Evolutionary conservation across 2,888 invertebrate genomes (phyloP).

Genomic region (Tethea ocularis): DNA sequence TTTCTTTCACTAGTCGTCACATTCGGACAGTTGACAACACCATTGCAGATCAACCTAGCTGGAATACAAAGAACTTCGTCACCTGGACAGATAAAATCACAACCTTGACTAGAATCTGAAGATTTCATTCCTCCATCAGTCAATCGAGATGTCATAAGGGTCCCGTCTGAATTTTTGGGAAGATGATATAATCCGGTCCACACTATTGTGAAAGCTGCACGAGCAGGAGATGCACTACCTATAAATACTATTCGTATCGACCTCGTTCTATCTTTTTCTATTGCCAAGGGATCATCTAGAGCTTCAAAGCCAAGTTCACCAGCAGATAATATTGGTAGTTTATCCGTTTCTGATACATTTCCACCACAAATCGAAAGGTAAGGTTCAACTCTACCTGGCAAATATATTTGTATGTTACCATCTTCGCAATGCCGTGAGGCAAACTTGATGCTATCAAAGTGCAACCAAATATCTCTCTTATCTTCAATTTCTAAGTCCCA

Average conservation of each 20-base stretch:
- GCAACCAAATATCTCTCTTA: conserved; percentile 93
- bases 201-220: conserved; percentile 93
- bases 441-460: conserved; percentile 94
- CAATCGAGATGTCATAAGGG: conserved; percentile 89
- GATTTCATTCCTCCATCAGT: conserved; percentile 83
- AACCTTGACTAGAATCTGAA: conserved; percentile 79
- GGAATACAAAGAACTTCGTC: conserved; percentile 93
- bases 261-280: conserved; percentile 85
- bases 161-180: conserved; percentile 92
- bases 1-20: conserved; percentile 81
- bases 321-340: conserved; percentile 91
- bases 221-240: conserved; percentile 90
- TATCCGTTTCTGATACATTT: conserved; percentile 91
- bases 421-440: conserved; percentile 93
- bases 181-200: conserved; percentile 96
- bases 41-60: conserved; percentile 92
- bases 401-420: conserved; percentile 92
- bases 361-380: conserved; percentile 93
- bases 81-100: conserved; percentile 95
- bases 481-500: conserved; percentile 93
- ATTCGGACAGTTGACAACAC: conserved; percentile 94
- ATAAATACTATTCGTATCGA: conserved; percentile 89
- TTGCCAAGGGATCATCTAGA: conserved; percentile 79
- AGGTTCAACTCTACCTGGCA: conserved; percentile 89
- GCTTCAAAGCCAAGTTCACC: conserved; percentile 88